Base-by-base conservation (phyloP, 2,888 invertebrate genomes). In the Notocelia uddmanniana region DNA sequence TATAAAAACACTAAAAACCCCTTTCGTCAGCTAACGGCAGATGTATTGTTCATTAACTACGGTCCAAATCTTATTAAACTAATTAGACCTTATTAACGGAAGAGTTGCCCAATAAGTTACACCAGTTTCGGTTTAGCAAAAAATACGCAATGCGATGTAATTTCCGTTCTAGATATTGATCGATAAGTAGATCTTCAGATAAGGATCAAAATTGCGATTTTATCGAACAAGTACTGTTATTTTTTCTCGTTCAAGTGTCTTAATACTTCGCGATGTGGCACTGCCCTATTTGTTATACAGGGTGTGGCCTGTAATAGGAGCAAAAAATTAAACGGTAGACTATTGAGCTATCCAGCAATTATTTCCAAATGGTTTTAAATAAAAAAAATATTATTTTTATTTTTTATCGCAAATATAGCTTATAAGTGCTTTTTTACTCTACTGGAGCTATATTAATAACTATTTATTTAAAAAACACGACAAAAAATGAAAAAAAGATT, bases 161-260 rank as follows among this genome's bases (percentile, higher is more conserved):
- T 71, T 21, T 71, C 70, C 70, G 70, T 50, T 19, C 66, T 54
- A 71, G 66, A 71, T 71, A 23, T 54, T 18, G 45, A 60, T 66
- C 37, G 50, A 67, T 21, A 45, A 54, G 64, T 64, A 54, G 31
- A 13, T 58, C 64, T 64, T 64, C 58, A 71, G 66, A 71, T 67
- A 55, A 34, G 6, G 59, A 21, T 71, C 37, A n/a, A 45, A 45
- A 8, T 45, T 15, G 45, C 45, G n/a, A 45, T 45, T 45, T 45
- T 45, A n/a, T n/a, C 45, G n/a, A n/a, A n/a, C n/a, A 45, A 45
- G 45, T 45, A 41, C 15, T 15, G 5, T 41, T 13, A n/a, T n/a
- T 45, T 45, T 45, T 45, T n/a, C 41, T 45, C 45, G 13, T 45
- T n/a, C 13, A n/a, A 41, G 41, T 13, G 34, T 2, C 3, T 26